Percentiles rank a stretch among this genome's conserved stretches.
These are phyloP conservation scores for Alethe diademata DNA, from an alignment of 2,113 vertebrate genomes.

Conservation along the genomic window DNA sequence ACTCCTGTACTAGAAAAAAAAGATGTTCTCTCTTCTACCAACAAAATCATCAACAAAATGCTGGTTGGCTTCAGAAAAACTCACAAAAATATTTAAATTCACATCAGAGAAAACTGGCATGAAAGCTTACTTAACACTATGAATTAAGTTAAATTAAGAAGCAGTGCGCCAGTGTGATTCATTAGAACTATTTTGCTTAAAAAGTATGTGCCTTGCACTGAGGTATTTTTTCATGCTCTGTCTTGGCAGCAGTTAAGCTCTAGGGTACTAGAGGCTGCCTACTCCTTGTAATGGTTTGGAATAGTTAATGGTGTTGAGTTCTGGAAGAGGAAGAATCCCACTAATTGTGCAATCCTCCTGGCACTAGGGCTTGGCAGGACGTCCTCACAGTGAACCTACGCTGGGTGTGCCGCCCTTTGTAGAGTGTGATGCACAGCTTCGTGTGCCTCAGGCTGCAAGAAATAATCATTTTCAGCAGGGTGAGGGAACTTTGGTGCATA, in stretches of 20 bases:
- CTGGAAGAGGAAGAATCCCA: constrained; percentile 43
- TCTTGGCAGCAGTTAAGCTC: constrained; percentile 25
- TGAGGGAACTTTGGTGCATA: constrained; percentile 10
- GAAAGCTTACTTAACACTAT: background rate
- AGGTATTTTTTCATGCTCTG: background rate
- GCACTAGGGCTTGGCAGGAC: constrained; percentile 29
- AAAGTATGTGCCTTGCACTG: background rate
- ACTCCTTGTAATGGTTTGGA: background rate
- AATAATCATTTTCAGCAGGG: constrained; percentile 19
- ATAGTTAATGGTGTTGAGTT: background rate
- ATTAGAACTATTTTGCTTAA: background rate
- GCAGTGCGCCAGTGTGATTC: background rate
- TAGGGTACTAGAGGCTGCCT: constrained; percentile 7
- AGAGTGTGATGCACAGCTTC: background rate
- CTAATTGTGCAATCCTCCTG: constrained; percentile 51
- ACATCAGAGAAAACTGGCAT: background rate
- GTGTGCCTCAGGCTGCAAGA: constrained; percentile 18
- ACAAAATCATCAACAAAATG: background rate
- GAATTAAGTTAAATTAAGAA: background rate
- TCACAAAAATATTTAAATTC: background rate
- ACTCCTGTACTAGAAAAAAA: background rate
- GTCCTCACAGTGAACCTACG: constrained; percentile 33
- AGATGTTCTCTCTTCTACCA: background rate
- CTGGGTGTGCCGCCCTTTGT: constrained; percentile 42
- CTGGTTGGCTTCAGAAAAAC: background rate